Percentiles rank a stretch among this genome's conserved stretches.
These are phyloP conservation scores for Anguilla pacifica DNA, from an alignment of 2,797 vertebrate species.

Conservation along the genomic window DNA sequence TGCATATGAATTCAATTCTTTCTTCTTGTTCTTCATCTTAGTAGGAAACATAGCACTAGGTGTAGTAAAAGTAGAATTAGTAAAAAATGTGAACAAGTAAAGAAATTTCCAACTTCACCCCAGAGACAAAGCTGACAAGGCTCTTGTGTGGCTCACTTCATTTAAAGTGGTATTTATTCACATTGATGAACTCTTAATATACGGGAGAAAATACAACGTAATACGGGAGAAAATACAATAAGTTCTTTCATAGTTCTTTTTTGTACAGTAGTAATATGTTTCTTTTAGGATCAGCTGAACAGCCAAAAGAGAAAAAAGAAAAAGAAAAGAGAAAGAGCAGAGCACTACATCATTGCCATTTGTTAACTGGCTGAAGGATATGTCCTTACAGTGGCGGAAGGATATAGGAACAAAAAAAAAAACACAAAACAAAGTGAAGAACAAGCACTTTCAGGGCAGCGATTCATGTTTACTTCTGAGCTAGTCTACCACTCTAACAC, in stretches of 20 bases:
- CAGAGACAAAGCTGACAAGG: constrained; percentile 26
- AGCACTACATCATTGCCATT: constrained; percentile 31
- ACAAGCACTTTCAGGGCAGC: constrained; percentile 26
- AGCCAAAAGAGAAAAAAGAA: constrained; percentile 29
- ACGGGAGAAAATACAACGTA: constrained; percentile 21
- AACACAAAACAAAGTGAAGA: constrained; percentile 32
- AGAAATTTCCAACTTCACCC: background rate
- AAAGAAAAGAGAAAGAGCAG: constrained; percentile 11
- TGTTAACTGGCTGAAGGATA: constrained; percentile 19
- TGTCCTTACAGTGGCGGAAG: constrained; percentile 15
- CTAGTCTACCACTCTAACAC: constrained; percentile 27
- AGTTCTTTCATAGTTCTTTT: background rate
- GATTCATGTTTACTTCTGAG: constrained; percentile 32
- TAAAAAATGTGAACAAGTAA: background rate
- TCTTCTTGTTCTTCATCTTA: background rate
- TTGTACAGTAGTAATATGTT: constrained; percentile 36
- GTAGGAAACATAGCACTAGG: background rate
- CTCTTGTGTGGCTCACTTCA: constrained; percentile 18
- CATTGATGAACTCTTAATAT: constrained; percentile 31
- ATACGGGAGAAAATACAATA: constrained; percentile 20
- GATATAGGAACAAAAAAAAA: constrained; percentile 24
- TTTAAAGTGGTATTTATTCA: constrained; percentile 50
- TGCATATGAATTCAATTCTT: background rate
- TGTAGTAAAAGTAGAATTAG: background rate
- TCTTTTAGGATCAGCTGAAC: constrained; percentile 30